Percentiles rank a stretch among this genome's conserved stretches.
Conservation (phyloP, 2,113 vertebrate species). For the Eulemur macaco region DNA sequence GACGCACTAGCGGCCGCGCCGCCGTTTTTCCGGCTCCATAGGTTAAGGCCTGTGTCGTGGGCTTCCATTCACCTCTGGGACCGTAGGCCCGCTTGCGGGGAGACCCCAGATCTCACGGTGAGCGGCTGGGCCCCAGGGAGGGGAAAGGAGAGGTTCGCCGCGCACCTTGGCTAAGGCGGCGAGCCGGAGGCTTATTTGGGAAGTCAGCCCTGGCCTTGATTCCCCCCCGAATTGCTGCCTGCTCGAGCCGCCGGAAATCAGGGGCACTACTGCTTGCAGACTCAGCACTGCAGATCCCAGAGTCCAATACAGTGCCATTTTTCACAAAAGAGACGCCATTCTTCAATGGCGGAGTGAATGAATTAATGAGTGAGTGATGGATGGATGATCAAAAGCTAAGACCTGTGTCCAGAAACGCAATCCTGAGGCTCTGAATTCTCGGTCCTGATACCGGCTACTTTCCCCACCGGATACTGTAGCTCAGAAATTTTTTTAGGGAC, state of each 20-base stretch:
- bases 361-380: not conserved
- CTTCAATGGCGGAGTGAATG: no score
- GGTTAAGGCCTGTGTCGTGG: fast-evolving
- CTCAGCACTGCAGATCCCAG: not conserved
- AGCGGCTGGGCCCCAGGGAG: not conserved
- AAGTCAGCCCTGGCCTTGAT: no score
- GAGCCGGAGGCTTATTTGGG: fast-evolving
- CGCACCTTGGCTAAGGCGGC: not conserved
- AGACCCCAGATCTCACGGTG: not conserved
- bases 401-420: not conserved
- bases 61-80: fast-evolving
- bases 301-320: not conserved
- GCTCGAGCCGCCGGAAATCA: not conserved
- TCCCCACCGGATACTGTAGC: not conserved
- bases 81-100: fast-evolving
- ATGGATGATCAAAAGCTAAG: not conserved
- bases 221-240: no score
- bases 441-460: not conserved
- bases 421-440: not conserved
- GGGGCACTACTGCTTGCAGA: not conserved
- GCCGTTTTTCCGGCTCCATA: not conserved
- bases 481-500: not conserved
- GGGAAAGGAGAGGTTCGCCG: not conserved
- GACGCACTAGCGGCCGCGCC: slow-evolving; percentile 45
- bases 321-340: not conserved